These are phyloP conservation scores for Spisula subtruncata DNA, from an alignment of 2,888 invertebrate species.

Conservation along the genomic window DNA sequence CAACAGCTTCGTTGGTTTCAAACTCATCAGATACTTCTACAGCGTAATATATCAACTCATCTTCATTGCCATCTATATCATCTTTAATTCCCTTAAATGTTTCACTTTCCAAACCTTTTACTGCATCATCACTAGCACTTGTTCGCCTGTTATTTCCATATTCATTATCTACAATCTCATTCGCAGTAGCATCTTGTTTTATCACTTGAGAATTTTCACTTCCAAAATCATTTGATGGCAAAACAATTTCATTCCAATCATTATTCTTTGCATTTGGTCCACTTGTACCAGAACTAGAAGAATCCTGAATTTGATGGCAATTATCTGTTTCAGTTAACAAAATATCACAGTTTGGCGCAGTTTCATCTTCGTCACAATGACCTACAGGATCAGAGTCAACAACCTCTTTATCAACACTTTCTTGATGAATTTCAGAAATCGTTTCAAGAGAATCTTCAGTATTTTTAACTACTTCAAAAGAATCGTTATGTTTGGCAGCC, in stretches of 20 bases:
- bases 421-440: neutral
- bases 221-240: neutral
- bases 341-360: neutral
- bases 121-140: slow-evolving; percentile 37
- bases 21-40: slow-evolving; percentile 49
- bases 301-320: neutral
- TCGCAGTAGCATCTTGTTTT: neutral
- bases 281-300: neutral
- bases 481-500: neutral
- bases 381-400: neutral
- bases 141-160: neutral
- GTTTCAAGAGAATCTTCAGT: neutral
- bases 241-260: neutral
- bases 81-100: slow-evolving; percentile 26
- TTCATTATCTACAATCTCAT: neutral
- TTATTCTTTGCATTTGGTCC: neutral
- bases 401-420: neutral
- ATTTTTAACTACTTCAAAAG: slow-evolving; percentile 15
- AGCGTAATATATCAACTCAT: slow-evolving; percentile 49
- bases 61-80: neutral
- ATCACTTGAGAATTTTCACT: slow-evolving; percentile 12
- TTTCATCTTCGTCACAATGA: neutral
- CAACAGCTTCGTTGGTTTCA: slow-evolving; percentile 59
- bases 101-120: slow-evolving; percentile 35
- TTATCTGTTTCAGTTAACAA: neutral